A percentile compares a stretch with the other conserved stretches of the same genome.
Conservation (phyloP, 2,797 vertebrate species). For the Channallabes apus region DNA sequence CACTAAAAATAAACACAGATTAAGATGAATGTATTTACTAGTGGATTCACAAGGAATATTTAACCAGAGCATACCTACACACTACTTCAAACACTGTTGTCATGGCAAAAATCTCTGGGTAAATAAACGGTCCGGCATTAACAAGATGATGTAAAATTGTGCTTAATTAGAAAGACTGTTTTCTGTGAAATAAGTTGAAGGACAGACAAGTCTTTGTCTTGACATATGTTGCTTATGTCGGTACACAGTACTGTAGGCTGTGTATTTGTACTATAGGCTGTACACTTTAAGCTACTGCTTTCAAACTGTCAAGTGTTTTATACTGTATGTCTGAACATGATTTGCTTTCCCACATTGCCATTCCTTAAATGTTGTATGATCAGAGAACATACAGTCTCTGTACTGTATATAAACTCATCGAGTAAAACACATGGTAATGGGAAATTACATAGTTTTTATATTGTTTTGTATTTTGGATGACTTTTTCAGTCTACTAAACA, state of each 20-base stretch:
- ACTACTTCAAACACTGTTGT: background rate
- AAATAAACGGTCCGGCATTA: background rate
- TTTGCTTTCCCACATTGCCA: background rate
- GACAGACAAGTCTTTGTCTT: background rate
- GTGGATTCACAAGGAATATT: background rate
- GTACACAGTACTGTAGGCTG: background rate
- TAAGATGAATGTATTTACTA: background rate
- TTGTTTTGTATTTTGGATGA: too few species aligned
- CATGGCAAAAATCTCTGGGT: background rate
- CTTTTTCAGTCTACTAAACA: background rate
- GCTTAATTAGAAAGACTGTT: background rate
- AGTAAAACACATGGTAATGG: background rate
- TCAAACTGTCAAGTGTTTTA: background rate
- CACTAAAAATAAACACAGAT: conserved; percentile 68
- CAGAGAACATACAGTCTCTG: background rate
- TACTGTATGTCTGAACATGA: background rate
- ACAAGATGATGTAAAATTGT: background rate
- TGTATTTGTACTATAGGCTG: background rate
- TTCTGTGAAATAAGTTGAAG: background rate
- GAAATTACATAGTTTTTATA: too few species aligned
- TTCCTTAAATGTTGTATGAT: background rate
- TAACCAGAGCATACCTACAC: too few species aligned
- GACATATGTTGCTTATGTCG: background rate
- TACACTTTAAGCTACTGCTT: background rate
- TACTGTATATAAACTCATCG: background rate